Evolutionary conservation across 2,888 invertebrate genomes (phyloP).

Genomic region (Hirtodrosophila alboralis): DNA sequence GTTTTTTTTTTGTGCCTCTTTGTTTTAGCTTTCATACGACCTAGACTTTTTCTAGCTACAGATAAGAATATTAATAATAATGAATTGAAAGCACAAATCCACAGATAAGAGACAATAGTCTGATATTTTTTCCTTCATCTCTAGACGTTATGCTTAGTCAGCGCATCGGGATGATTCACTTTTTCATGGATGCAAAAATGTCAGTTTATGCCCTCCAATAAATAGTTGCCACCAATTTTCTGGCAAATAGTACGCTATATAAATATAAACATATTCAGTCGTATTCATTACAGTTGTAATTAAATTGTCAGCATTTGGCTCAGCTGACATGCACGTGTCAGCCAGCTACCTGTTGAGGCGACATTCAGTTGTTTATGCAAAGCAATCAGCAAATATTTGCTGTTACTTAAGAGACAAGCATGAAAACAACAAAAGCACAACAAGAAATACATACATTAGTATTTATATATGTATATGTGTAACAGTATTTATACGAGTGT

Average conservation of each 20-base stretch:
- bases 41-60: no score
- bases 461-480: not conserved
- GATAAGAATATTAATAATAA: conserved; percentile 6
- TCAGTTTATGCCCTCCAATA: not conserved
- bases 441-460: not conserved
- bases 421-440: conserved; percentile 3
- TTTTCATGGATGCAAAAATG: conserved; percentile 9
- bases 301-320: conserved; percentile 22
- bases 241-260: not conserved
- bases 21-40: conserved; percentile 9
- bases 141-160: conserved; percentile 34
- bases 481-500: not conserved
- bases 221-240: no score
- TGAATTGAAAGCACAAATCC: not conserved
- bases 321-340: conserved; percentile 40
- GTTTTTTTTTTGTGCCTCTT: not conserved
- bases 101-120: not conserved
- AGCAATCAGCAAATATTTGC: conserved; percentile 46
- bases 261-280: conserved; percentile 8
- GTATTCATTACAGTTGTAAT: conserved; percentile 11
- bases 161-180: conserved; percentile 38
- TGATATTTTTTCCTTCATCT: not conserved
- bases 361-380: conserved; percentile 20
- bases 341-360: conserved; percentile 30
- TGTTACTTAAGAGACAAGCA: conserved; percentile 35